Percentiles rank a stretch among this genome's conserved stretches.
Conservation (phyloP, 2,113 vertebrate species). For the Mola mola region DNA sequence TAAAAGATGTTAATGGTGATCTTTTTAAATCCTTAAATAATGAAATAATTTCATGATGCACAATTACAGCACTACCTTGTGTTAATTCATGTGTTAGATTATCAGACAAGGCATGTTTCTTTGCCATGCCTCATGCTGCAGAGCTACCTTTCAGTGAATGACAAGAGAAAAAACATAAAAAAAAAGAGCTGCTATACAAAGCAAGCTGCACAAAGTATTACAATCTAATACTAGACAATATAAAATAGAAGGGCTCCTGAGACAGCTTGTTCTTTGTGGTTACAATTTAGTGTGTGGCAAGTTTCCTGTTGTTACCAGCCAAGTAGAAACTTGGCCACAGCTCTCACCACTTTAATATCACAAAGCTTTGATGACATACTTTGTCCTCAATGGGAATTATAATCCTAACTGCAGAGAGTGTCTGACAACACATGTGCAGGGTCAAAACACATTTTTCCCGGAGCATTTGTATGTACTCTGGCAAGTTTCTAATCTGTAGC, state of each 20-base stretch:
- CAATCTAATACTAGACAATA: background rate
- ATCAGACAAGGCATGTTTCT: conserved; percentile 8
- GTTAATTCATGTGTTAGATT: conserved; percentile 13
- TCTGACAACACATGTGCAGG: background rate
- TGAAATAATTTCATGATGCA: conserved; percentile 22
- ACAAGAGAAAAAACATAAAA: background rate
- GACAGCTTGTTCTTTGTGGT: background rate
- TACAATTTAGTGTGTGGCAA: background rate
- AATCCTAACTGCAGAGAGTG: background rate
- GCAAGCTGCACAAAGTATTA: background rate
- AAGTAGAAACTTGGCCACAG: background rate
- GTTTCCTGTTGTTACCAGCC: conserved; percentile 14
- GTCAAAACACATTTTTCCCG: background rate
- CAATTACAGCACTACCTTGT: conserved; percentile 6
- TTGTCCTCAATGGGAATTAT: background rate
- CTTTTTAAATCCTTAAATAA: conserved; percentile 11
- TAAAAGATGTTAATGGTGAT: conserved; percentile 9
- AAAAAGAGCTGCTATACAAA: background rate
- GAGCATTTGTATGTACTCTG: background rate
- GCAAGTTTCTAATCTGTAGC: background rate
- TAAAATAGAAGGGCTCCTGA: background rate
- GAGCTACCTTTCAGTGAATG: background rate
- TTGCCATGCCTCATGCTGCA: conserved; percentile 3
- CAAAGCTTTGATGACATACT: background rate
- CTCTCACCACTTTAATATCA: conserved; percentile 3